These are phyloP conservation scores for Branchinecta lynchi DNA, from an alignment of 1,140 invertebrate genomes.

Conservation along the genomic window DNA sequence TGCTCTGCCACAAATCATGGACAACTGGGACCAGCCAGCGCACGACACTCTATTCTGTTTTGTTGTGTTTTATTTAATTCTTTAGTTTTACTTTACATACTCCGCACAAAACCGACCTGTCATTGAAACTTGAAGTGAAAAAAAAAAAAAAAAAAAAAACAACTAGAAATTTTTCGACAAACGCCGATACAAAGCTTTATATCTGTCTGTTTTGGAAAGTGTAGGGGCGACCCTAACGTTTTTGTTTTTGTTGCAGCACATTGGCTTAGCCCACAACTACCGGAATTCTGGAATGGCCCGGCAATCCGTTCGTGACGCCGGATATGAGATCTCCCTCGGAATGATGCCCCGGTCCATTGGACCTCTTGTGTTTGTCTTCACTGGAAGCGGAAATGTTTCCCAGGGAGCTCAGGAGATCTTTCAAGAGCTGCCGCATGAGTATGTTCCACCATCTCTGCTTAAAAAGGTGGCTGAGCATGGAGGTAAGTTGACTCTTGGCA, in stretches of 20 bases:
- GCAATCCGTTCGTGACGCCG: constrained; percentile 90
- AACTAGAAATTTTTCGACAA: too few relatives aligned
- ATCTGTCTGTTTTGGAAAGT: too few relatives aligned
- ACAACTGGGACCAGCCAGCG: too few relatives aligned
- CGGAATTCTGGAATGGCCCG: constrained; percentile 90
- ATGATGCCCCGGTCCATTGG: constrained; percentile 97
- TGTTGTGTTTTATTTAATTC: too few relatives aligned
- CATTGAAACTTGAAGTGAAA: too few relatives aligned
- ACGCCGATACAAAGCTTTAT: too few relatives aligned
- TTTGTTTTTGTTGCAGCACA: constrained; percentile 48
- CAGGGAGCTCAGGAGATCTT: constrained; percentile 32
- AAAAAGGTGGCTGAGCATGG: constrained; percentile 92
- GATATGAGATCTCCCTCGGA: constrained; percentile 92
- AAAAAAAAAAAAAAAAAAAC: too few relatives aligned
- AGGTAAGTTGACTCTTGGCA: constrained; percentile 48
- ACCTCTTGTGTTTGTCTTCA: constrained; percentile 94
- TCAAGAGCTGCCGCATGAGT: constrained; percentile 88
- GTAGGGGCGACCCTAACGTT: background rate
- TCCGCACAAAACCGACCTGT: too few relatives aligned
- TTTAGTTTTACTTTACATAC: too few relatives aligned
- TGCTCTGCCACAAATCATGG: too few relatives aligned
- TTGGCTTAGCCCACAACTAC: constrained; percentile 96
- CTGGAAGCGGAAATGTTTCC: constrained; percentile 65
- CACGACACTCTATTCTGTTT: too few relatives aligned
- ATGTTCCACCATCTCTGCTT: constrained; percentile 84